phyloP scores from a whole-genome alignment of 2,888 invertebrate species.

The Belgica antarctica region DNA sequence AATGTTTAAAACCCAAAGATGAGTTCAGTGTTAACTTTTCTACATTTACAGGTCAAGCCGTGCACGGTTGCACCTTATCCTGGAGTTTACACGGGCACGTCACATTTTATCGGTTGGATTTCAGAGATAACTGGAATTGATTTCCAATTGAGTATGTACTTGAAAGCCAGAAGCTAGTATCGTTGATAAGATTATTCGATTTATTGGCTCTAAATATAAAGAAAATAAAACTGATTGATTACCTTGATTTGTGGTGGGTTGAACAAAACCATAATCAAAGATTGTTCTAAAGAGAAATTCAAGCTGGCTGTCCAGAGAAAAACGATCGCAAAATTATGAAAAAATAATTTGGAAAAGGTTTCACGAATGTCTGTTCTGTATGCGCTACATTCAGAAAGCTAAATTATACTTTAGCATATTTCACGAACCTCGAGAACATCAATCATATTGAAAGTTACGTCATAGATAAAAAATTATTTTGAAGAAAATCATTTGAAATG shows the following conservation, averaged over 20 bases:
- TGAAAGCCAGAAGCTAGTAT: neutral
- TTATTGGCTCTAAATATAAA: neutral
- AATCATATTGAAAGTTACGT: neutral
- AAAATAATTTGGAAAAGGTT: neutral
- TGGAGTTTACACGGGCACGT: slow-evolving; percentile 16
- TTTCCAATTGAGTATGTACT: neutral
- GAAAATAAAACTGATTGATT: slow-evolving; percentile 11
- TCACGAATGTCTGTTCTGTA: neutral
- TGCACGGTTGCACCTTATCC: slow-evolving; percentile 26
- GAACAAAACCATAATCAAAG: neutral
- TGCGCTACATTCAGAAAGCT: slow-evolving; percentile 1
- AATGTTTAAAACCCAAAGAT: no score
- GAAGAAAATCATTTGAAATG: no score
- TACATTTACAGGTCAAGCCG: no score
- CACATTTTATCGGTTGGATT: slow-evolving; percentile 35
- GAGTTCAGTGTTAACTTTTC: no score
- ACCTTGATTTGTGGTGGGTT: neutral
- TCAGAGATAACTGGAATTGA: slow-evolving; percentile 15
- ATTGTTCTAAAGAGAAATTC: slow-evolving; percentile 13
- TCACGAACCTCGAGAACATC: neutral
- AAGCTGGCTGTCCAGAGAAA: no score
- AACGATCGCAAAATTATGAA: neutral
- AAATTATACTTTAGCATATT: slow-evolving; percentile 23
- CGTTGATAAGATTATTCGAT: neutral
- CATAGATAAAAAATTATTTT: no score